Percentiles rank a stretch among this genome's conserved stretches.
These are phyloP conservation scores for Aviceda subcristata DNA, from an alignment of 2,113 vertebrate genomes.

Conservation along the genomic window DNA sequence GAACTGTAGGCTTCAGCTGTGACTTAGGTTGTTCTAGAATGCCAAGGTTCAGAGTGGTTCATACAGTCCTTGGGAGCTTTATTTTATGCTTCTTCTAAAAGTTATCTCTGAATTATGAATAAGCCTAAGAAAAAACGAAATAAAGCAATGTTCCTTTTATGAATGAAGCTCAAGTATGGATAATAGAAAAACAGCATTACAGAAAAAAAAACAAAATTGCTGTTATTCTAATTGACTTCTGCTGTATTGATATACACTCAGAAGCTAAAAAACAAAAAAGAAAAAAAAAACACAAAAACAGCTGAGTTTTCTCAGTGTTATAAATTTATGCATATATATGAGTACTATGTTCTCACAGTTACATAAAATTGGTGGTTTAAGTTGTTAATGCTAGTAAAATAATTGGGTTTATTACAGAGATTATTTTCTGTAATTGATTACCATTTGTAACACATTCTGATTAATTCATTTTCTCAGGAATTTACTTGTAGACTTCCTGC, in stretches of 20 bases:
- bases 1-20: neutral
- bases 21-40: neutral
- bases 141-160: neutral
- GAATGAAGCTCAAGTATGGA: neutral
- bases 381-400: neutral
- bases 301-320: neutral
- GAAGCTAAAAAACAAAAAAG: neutral
- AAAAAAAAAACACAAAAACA: neutral
- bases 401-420: neutral
- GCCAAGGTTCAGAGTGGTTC: neutral
- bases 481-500: neutral
- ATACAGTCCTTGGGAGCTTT: neutral
- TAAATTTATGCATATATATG: neutral
- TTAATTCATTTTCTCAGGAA: neutral
- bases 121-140: neutral
- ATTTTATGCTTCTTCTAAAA: neutral
- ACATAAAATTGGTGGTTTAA: neutral
- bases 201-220: rapidly evolving
- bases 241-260: neutral
- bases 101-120: neutral
- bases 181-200: neutral
- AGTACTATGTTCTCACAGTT: neutral
- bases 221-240: neutral
- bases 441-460: neutral
- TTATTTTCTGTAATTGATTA: neutral